These are phyloP conservation scores for Phocoena sinus DNA, from an alignment of 2,113 vertebrate species.

Conservation along the genomic window DNA sequence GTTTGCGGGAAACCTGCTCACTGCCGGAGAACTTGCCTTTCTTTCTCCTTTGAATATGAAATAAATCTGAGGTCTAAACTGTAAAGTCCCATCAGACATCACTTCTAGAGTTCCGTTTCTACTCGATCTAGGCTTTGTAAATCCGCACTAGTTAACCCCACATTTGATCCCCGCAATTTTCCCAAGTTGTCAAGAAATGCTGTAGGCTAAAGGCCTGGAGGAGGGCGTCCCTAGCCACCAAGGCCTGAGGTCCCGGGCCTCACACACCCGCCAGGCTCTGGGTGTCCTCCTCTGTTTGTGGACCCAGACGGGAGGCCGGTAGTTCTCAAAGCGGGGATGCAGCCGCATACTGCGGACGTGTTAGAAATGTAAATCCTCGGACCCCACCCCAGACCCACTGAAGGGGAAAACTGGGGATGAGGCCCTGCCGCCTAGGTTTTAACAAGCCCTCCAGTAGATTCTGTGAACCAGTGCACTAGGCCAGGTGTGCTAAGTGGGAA, in stretches of 20 bases:
- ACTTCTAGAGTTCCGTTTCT: background rate
- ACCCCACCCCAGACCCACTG: background rate
- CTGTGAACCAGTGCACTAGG: background rate
- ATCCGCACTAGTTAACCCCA: background rate
- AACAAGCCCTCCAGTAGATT: background rate
- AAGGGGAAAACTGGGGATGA: background rate
- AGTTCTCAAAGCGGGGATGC: background rate
- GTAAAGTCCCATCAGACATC: background rate
- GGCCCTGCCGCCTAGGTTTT: background rate
- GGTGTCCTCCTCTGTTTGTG: no score
- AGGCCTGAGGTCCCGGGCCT: background rate
- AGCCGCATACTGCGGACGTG: background rate
- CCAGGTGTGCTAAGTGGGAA: background rate
- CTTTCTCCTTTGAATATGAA: conserved; percentile 24
- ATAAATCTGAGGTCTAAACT: background rate
- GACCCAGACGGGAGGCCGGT: background rate
- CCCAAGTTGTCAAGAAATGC: background rate
- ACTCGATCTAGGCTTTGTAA: background rate
- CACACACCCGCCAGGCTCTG: background rate
- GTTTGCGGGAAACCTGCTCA: background rate
- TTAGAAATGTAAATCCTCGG: background rate
- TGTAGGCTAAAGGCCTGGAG: background rate
- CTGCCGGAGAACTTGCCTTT: background rate
- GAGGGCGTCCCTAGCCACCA: background rate
- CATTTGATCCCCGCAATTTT: background rate